Base-by-base conservation (phyloP, 2,113 vertebrate genomes). In the Bucco capensis region DNA sequence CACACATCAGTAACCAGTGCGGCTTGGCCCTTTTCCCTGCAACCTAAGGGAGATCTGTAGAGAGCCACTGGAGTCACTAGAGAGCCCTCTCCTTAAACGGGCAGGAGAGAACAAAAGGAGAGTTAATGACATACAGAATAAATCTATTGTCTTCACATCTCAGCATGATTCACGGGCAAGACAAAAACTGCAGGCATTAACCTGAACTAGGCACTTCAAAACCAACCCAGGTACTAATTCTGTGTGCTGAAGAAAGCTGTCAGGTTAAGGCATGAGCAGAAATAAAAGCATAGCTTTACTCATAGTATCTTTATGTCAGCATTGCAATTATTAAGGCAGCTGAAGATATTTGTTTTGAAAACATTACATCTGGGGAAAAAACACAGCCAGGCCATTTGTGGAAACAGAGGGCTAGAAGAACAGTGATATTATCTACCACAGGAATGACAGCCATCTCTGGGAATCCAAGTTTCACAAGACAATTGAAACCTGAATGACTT, bases 31-130 rank as follows among this genome's bases (percentile, higher is more conserved):
- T 76, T 90, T 66, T 75, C 54, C 49, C 86, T 86, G 46, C 65
- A 86, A 88, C 89, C 91, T 80, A 67, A 70, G 40, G 19, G 42
- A 93, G 54, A 91, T 89, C 91, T 73, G 57, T 93, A 80, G 86
- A 94, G 78, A 90, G 78, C 96, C 96, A 93, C 91, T 76, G 86
- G 90, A 95, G 94, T 94, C 94, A 96, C 74, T 93, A 95, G 93
- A 93, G 91, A 96, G 92, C 84, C 91, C 64, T 91, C 92, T 66
- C 9, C 2, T 76, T 87, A 92, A 93, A 82, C 66, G 91, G 95
- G 71, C 93, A 94, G 83, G 81, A 67, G 57, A 94, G 93, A 96
- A 95, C 93, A 94, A 96, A 96, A 95, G 92, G 47, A 87, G 91
- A 90, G 57, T 72, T 89, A 95, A 89, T 5, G 3, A 88, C 71